Percentiles rank a stretch among this genome's conserved stretches.
phyloP scores from a whole-genome alignment of 1,140 invertebrate species.

The Meloidogyne hapla region DNA sequence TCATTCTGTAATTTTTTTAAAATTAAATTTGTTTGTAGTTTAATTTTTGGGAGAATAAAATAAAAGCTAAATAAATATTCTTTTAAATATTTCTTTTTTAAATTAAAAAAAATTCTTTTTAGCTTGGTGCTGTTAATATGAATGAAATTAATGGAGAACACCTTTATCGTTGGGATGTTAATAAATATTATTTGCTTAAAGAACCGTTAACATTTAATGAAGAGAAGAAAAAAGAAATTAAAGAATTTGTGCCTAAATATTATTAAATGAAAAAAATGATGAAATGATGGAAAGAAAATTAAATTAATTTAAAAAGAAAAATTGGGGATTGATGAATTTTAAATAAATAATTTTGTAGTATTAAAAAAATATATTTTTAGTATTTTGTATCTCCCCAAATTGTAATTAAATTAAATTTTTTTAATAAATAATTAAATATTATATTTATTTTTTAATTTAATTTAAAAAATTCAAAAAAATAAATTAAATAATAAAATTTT shows the following conservation, averaged over 20 bases:
- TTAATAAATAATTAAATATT: too few relatives aligned
- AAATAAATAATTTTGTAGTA: too few relatives aligned
- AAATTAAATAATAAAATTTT: too few relatives aligned
- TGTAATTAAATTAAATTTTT: too few relatives aligned
- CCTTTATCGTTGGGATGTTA: not conserved
- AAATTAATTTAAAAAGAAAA: not conserved
- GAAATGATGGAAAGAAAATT: not conserved
- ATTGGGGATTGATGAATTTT: not conserved
- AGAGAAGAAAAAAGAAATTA: not conserved
- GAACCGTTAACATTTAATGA: not conserved
- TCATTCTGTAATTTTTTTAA: not conserved
- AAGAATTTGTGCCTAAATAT: not conserved
- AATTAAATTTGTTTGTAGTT: too few relatives aligned
- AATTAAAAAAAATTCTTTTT: not conserved
- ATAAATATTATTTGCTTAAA: not conserved
- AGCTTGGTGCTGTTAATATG: conserved; percentile 5
- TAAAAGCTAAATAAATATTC: too few relatives aligned
- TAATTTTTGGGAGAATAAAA: too few relatives aligned
- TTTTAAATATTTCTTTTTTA: not conserved
- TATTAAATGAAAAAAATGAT: not conserved
- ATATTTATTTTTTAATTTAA: too few relatives aligned
- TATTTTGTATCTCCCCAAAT: too few relatives aligned
- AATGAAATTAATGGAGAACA: conserved; percentile 1
- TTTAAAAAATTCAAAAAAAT: too few relatives aligned
- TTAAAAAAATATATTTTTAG: too few relatives aligned